Evolutionary conservation across 2,797 vertebrate species (phyloP), one percentile per base, ranked within the genome.

Genomic region (Acanthopagrus latus): DNA sequence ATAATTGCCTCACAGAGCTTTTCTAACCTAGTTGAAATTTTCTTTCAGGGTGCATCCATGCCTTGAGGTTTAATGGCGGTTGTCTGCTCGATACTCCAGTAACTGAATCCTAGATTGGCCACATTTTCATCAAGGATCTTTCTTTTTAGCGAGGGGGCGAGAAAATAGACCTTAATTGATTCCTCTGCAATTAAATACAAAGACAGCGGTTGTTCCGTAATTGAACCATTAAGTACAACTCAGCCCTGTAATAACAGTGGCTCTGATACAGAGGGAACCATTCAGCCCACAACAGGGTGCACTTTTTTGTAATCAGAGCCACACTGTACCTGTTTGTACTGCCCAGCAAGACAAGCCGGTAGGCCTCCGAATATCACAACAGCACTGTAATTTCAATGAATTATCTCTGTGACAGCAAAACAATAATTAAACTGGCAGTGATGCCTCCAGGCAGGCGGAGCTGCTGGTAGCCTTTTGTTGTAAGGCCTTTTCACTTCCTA

Each of bases 201-300:
- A 85, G 83, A 78, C 76, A 71, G 76, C 54, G 20, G 71, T 66
- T 65, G 80, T 64, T 86, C 62, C 10, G 59, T 90, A 88, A 93
- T 88, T 91, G 83, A 93, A 87, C 76, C 80, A 89, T 91, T 92
- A 91, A 92, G 91, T 92, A 90, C 74, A 86, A 67, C 81, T 70
- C 74, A 74, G 69, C 71, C 27, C 46, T 68, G 65, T 74, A 85
- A 86, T 83, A 87, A 88, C 62, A 68, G 71, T 44, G 44, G 64
- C 58, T 82, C 20, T 13, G 21, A 80, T 84, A 72, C 48, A 73
- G 66, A 68, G 55, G 52, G 20, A 71, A 76, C 33, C 7, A 33
- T 79, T 79, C 20, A 77, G 79, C 66, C 76, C 64, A 84, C 60
- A 80, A 80, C 59, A 82, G 50, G 17, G 41, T 55, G 60, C 60